These are phyloP conservation scores for Gonioctena quinquepunctata DNA, from an alignment of 1,140 invertebrate genomes.

Conservation along the genomic window DNA sequence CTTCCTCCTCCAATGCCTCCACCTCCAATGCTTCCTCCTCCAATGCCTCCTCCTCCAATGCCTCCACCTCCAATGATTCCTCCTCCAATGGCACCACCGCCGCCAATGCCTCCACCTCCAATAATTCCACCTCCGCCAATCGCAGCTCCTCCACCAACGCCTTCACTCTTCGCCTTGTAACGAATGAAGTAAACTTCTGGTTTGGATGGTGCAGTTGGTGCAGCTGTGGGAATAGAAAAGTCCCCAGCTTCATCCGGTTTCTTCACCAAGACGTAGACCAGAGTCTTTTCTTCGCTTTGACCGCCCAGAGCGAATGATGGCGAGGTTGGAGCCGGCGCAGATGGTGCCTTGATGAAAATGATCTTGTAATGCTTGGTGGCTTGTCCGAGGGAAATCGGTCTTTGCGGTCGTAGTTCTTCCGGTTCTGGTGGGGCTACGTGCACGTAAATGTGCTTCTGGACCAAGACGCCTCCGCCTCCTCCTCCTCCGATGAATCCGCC, in stretches of 20 bases:
- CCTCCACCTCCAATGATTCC: constrained; percentile 50
- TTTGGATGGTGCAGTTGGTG: constrained; percentile 79
- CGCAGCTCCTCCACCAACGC: constrained; percentile 65
- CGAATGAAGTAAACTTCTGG: constrained; percentile 89
- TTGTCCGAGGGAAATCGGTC: constrained; percentile 59
- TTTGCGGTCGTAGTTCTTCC: constrained; percentile 63
- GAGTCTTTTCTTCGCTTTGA: constrained; percentile 83
- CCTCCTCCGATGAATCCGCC: constrained; percentile 2
- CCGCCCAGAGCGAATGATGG: constrained; percentile 75
- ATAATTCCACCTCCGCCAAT: constrained; percentile 48
- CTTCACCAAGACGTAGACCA: constrained; percentile 86
- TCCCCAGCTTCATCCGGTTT: constrained; percentile 82
- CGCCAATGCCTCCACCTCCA: constrained; percentile 56
- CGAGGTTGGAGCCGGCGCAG: constrained; percentile 73
- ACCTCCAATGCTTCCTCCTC: constrained; percentile 53
- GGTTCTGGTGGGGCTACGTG: constrained; percentile 70
- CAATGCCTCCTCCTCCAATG: constrained; percentile 19
- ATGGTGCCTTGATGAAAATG: constrained; percentile 85
- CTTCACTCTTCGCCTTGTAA: constrained; percentile 87
- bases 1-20: constrained; percentile 48
- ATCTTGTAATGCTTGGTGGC: constrained; percentile 90
- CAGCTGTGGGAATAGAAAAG: constrained; percentile 72
- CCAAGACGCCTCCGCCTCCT: constrained; percentile 30
- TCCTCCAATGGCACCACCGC: constrained; percentile 56
- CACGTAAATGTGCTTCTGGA: constrained; percentile 80